A percentile compares a stretch with the other conserved stretches of the same genome.
These are phyloP conservation scores for Myotis daubentonii DNA, from an alignment of 2,797 vertebrate genomes.

Conservation along the genomic window DNA sequence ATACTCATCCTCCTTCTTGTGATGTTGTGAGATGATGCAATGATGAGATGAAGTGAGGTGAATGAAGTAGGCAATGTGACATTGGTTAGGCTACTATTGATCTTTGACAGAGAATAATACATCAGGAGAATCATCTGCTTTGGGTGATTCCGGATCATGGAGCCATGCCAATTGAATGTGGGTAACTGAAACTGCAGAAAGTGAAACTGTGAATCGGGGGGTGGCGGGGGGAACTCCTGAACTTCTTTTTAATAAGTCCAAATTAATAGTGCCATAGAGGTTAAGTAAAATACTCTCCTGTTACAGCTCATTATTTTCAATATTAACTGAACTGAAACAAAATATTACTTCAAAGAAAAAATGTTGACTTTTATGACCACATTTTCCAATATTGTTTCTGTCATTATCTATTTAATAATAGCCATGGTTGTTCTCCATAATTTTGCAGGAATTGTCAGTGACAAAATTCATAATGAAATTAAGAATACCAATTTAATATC, in stretches of 20 bases:
- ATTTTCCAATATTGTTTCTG: conserved; percentile 1
- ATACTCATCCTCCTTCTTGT: neutral
- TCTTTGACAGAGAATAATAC: neutral
- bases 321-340: conserved; percentile 43
- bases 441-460: conserved; percentile 13
- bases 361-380: conserved; percentile 42
- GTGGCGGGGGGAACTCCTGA: neutral
- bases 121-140: no score
- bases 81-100: neutral
- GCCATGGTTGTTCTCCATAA: neutral
- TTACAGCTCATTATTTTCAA: conserved; percentile 65
- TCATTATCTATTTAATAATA: conserved; percentile 63
- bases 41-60: neutral
- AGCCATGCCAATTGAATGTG: neutral
- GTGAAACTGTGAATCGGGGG: neutral
- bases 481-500: neutral
- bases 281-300: conserved; percentile 46
- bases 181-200: neutral
- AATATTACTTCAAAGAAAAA: conserved; percentile 66
- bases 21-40: neutral
- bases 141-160: no score
- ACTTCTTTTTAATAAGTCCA: conserved; percentile 66
- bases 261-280: conserved; percentile 59
- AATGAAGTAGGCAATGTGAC: neutral
- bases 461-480: conserved; percentile 43